Evolutionary conservation across 2,888 invertebrate species (phyloP).

Genomic region (Spodoptera littoralis): DNA sequence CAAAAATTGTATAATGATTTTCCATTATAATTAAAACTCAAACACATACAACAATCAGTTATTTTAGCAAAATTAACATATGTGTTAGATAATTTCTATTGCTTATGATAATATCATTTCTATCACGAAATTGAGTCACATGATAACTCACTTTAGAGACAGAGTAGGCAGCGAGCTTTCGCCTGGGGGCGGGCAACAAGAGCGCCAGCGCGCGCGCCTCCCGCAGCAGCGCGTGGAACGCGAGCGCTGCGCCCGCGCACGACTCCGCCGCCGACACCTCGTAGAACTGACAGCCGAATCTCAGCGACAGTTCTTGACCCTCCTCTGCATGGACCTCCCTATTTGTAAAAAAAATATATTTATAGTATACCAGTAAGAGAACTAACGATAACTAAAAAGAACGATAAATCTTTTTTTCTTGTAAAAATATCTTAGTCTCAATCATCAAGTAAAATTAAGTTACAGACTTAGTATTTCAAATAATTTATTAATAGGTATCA

Average conservation of each 20-base stretch:
- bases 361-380: background rate
- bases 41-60: too few species aligned
- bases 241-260: constrained; percentile 93
- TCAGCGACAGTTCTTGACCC: constrained; percentile 93
- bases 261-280: constrained; percentile 95
- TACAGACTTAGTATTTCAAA: too few species aligned
- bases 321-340: constrained; percentile 94
- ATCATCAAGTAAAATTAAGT: too few species aligned
- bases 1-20: too few species aligned
- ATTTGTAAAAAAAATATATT: constrained; percentile 7
- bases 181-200: constrained; percentile 90
- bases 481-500: too few species aligned
- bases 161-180: constrained; percentile 93
- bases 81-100: too few species aligned
- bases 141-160: constrained; percentile 92
- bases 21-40: too few species aligned
- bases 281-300: constrained; percentile 94
- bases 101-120: too few species aligned
- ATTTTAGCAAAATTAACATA: too few species aligned
- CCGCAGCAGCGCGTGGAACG: constrained; percentile 92
- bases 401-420: too few species aligned
- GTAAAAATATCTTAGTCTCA: too few species aligned
- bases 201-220: constrained; percentile 94
- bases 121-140: constrained; percentile 84
- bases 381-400: too few species aligned